phyloP scores from a whole-genome alignment of 2,888 invertebrate species.

The Drosophila diplacantha region DNA sequence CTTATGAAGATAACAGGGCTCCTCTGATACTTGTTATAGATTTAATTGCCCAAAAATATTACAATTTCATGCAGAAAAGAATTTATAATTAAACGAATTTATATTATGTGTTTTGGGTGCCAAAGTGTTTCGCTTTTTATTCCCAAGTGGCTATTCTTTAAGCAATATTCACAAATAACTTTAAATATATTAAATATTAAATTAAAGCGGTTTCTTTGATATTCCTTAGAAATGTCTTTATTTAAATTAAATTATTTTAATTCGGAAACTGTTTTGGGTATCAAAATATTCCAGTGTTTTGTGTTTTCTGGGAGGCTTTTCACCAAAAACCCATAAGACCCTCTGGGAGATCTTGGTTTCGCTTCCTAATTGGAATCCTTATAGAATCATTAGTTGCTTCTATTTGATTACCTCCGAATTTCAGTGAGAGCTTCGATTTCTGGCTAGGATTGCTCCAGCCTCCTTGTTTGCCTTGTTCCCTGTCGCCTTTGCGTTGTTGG shows the following conservation, averaged over 20 bases:
- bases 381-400: slow-evolving; percentile 20
- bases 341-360: neutral
- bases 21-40: neutral
- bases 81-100: neutral
- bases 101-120: neutral
- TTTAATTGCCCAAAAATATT: neutral
- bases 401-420: slow-evolving; percentile 13
- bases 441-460: slow-evolving; percentile 4
- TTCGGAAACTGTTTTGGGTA: neutral
- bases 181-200: no score
- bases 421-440: slow-evolving; percentile 9
- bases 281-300: neutral
- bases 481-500: slow-evolving; percentile 35
- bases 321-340: neutral
- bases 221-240: no score
- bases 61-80: no score
- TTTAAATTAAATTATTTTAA: no score
- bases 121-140: no score
- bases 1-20: neutral
- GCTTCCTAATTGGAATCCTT: slow-evolving; percentile 11
- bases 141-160: no score
- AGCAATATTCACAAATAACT: no score
- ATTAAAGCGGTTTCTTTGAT: no score
- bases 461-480: slow-evolving; percentile 16
- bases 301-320: neutral